Percentiles rank a stretch among this genome's conserved stretches.
phyloP scores from a whole-genome alignment of 2,113 vertebrate species.

The Vidua chalybeata region DNA sequence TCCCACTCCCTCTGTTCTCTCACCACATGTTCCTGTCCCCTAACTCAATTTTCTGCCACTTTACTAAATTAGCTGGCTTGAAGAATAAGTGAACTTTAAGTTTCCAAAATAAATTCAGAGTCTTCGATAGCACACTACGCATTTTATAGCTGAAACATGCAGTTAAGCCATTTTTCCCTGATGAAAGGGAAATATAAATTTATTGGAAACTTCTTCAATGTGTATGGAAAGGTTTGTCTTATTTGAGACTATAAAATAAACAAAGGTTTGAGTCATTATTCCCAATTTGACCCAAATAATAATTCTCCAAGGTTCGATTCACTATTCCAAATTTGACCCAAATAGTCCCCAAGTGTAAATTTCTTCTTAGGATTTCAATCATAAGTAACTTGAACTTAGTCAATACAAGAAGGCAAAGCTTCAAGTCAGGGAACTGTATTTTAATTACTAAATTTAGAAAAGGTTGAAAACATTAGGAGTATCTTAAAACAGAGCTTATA shows the following conservation, averaged over 20 bases:
- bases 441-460: neutral
- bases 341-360: neutral
- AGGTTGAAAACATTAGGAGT: neutral
- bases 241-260: neutral
- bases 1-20: neutral
- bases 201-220: neutral
- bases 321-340: neutral
- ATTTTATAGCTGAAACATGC: neutral
- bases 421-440: neutral
- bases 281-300: neutral
- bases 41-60: neutral
- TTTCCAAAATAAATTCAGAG: neutral
- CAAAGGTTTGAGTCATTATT: neutral
- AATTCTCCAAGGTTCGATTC: neutral
- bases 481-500: conserved; percentile 2
- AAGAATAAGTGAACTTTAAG: neutral
- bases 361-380: neutral
- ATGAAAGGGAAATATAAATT: neutral
- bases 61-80: neutral
- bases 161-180: neutral
- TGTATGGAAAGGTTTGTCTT: neutral
- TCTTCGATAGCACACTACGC: neutral
- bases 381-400: neutral
- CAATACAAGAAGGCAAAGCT: neutral
- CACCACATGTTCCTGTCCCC: neutral